Base-by-base conservation (phyloP, 2,113 vertebrate species). In the Marcusenius ussheri region DNA sequence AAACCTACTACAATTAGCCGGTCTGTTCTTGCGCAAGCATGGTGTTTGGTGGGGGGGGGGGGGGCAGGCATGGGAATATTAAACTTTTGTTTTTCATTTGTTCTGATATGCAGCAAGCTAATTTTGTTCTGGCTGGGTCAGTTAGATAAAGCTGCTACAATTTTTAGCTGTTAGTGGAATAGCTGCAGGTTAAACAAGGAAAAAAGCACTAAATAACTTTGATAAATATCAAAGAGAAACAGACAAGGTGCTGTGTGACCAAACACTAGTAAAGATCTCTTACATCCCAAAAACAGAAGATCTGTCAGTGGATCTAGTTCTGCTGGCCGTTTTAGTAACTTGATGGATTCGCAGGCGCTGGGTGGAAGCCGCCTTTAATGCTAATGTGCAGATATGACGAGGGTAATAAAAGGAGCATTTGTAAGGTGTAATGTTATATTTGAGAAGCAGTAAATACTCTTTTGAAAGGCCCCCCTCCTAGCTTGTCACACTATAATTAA, bases 1-100 rank as follows among this genome's bases (percentile, higher is more conserved):
- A 77, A 77, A 74, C 42, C 83, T 39, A 6, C 89, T 90, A 31
- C 31, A 87, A 50, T 74, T 88, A 62, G 87, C 39, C 24, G 45
- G 84, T 87, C 45, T 74, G 9, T 66, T 87, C 42, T 90, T 87
- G 84, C 8, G 21, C n/a, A 89, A 17, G 39, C 10, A 74, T 39
- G 13, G 50, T 31, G n/a, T 42, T 39, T 77, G 3, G 31, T 10
- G 10, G 5, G 3, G 31, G 35, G 6, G 58, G 62, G 5, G n/a
- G n/a, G 3, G 11, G 31, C 0, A 3, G 15, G 51, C 24, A 10
- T 27, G 24, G 35, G 80, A 62, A 62, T 46, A 62, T 87, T 8
- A 53, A 27, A 87, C 7, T 42, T 17, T 24, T 84, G 45, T 46
- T 80, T 80, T 42, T 39, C 19, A 42, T 42, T 27, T 42, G 31